Base-by-base conservation (phyloP, 1,140 invertebrate genomes). In the Diabrotica virgifera region DNA sequence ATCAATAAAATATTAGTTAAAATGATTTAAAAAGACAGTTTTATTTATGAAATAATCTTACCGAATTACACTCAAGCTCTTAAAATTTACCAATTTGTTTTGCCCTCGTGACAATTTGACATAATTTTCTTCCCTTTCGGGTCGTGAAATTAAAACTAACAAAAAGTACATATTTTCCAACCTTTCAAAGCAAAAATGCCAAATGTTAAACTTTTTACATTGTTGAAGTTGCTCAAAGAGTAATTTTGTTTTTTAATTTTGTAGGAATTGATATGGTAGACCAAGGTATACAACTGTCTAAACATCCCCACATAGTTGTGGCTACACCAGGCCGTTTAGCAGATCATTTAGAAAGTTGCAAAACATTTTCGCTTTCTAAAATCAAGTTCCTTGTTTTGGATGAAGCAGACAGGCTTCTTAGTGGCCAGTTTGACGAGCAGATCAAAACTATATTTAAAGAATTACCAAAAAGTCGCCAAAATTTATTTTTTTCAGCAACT, bases 401-500 rank as follows among this genome's bases (percentile, higher is more conserved):
- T 81, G 96, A 98, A 85, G 95, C 95, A 24, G 95, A 97, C 79
- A 86, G 90, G 79, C 81, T 75, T 64, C 67, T 77, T 51, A 70
- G 73, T 79, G 91, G 92, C 66, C 83, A 88, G 53, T 93, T 92
- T 79, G 88, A 93, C 81, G 82, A 88, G 38, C 90, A 93, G 73
- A 83, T 98, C 24, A 83, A 90, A 76, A 89, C 87, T 59, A 96
- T 98, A 73, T 90, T 97, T 74, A 80, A 85, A 65, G 85, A 86
- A 7, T 79, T 98, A 52, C 93, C 96, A 0, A 86, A 87, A 68
- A 85, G 90, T 53, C 85, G 90, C 70, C 93, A 95, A 75, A 95
- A 91, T 14, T 82, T 97, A 38, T 83, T 98, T 35, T 99, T 98
- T 76, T 98, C 96, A 63, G 97, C 97, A 2, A 99, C 97, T 11